Evolutionary conservation across 2,888 invertebrate genomes (phyloP), one percentile per base, ranked within the genome.

Genomic region (Prosapia bicincta): DNA sequence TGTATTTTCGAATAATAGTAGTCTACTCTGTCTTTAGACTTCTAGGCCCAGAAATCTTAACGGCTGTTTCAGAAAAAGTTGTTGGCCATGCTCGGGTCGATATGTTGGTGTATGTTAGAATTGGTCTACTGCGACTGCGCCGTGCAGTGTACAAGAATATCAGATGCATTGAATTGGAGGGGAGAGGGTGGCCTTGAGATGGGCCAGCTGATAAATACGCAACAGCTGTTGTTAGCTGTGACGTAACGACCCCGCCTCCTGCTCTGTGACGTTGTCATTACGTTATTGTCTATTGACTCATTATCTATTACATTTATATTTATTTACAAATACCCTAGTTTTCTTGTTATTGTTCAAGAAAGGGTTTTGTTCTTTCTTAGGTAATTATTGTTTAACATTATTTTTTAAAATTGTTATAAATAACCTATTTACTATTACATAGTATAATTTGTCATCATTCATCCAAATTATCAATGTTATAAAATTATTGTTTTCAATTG

Each of bases 221-320:
- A 71, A 71, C 72, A 72, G 72, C 72, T 72, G 72, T 66, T 66
- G 66, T 43, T 71, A 43, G 28, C 28, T 71, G 75, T 71, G 66
- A 69, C 67, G 26, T 30, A 28, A 54, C 24, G 69, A 69, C 25
- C 54, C 71, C 54, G 74, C 69, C 74, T 69, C 66, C 73, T 28
- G 7, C 9, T 32, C 23, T 26, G 32, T 71, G 26, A 67, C 26
- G 67, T 26, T 26, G 15, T 7, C 25, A 67, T 67, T 67, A 54
- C 54, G 54, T 54, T 54, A 38, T 38, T 54, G 54, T 20, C 54
- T 54, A 54, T 54, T 20, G 54, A 54, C 2, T 54, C 54, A 20
- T 54, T 54, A n/a, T 54, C 54, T 20, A 20, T 54, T 54, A 20
- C 54, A 20, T 54, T 5, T 9, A n/a, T 54, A 54, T 20, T 54